Evolutionary conservation across 2,113 vertebrate species (phyloP), one percentile per base, ranked within the genome.

Genomic region (Zeus faber): DNA sequence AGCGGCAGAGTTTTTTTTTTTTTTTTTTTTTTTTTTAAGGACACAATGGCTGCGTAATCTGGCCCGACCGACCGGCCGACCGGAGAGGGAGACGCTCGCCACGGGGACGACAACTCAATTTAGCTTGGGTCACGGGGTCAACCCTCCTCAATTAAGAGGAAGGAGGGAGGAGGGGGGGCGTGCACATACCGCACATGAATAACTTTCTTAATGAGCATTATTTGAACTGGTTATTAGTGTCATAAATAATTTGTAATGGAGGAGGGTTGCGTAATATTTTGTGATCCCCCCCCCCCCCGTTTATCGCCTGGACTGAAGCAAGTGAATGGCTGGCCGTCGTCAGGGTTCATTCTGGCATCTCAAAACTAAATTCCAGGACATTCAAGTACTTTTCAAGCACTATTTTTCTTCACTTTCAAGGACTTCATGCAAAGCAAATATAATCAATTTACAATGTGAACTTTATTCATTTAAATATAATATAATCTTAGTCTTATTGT

Each of bases 41-140:
- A 70, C 80, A 85, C 86, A 87, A 89, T 82, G 83, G 80, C 79
- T 80, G 76, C 80, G 86, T 87, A 84, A 86, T 87, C 84, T 83
- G 80, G 81, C 82, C 82, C 65, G 80, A 86, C 82, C 88, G 85
- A 88, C 86, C 85, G 77, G 35, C 65, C n/a, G n/a, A n/a, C n/a
- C n/a, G n/a, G n/a, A n/a, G n/a, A 88, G 86, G 81, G 80, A 87
- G 84, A 77, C 79, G 66, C 84, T 87, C 87, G 81, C 81, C 84
- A 86, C 85, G 62, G 85, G 87, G 86, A 88, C 83, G 85, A 87
- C 83, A 85, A 84, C 87, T 89, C 88, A 88, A 90, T 89, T 89
- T 89, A 87, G 86, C 81, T 81, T 51, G 31, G 86, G 84, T 88
- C 84, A 81, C 66, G 60, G 81, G 88, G 87, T 88, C 86, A 87